Percentiles rank a stretch among this genome's conserved stretches.
phyloP scores from a whole-genome alignment of 2,888 invertebrate species.

The Lagria hirta region DNA sequence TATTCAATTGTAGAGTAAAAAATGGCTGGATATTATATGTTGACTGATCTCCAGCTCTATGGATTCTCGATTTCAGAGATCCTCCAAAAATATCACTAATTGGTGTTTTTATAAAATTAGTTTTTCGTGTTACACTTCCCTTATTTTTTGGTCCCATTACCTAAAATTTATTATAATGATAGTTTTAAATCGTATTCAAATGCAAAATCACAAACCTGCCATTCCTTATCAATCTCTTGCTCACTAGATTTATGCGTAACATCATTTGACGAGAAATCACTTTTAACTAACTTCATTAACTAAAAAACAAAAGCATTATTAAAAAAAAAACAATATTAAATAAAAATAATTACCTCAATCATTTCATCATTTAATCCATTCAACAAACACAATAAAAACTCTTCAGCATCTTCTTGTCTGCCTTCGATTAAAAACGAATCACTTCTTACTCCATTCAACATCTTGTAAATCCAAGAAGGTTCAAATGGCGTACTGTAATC shows the following conservation, averaged over 20 bases:
- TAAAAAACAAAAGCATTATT: conserved; percentile 41
- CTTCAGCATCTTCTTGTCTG: conserved; percentile 96
- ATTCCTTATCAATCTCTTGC: conserved; percentile 62
- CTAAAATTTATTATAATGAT: conserved; percentile 48
- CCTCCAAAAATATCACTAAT: conserved; percentile 93
- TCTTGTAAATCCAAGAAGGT: conserved; percentile 82
- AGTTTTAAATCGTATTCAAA: background rate
- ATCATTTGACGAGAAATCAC: conserved; percentile 20
- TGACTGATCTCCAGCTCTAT: conserved; percentile 71
- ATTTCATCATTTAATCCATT: conserved; percentile 97
- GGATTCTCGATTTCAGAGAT: conserved; percentile 80
- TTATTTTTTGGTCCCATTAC: conserved; percentile 87
- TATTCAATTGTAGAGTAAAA: conserved; percentile 92
- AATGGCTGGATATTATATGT: conserved; percentile 95
- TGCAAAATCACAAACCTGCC: conserved; percentile 60
- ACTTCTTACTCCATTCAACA: conserved; percentile 76
- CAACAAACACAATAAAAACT: conserved; percentile 89
- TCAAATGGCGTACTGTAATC: conserved; percentile 82
- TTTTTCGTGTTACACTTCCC: conserved; percentile 83
- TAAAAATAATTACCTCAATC: conserved; percentile 68
- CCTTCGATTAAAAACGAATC: conserved; percentile 78
- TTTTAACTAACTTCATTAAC: conserved; percentile 57
- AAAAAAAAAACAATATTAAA: conserved; percentile 10
- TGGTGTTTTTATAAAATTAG: conserved; percentile 80
- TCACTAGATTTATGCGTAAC: conserved; percentile 40